Base-by-base conservation (phyloP, 2,113 vertebrate genomes). In the Ancistrus triradiatus region DNA sequence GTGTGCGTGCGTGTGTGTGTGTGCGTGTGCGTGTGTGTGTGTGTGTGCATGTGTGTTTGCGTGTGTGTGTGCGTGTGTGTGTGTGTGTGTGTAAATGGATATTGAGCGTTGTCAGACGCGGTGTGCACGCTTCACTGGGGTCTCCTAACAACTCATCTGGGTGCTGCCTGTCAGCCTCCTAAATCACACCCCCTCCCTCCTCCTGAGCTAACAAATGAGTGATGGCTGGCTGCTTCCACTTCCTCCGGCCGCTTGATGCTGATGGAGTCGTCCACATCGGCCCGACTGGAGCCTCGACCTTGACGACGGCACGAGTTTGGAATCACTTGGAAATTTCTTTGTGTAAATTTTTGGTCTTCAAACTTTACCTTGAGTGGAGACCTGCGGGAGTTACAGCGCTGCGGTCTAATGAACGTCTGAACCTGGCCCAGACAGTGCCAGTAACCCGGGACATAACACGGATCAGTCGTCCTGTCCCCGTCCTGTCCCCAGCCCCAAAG, bases 161-260 rank as follows among this genome's bases (percentile, higher is more conserved):
- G 38, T 47, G 59, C 27, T 63, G 59, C 35, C 52, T 10, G 7
- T 73, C 59, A 63, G 50, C 28, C 14, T 28, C 63, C 42, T 47
- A 79, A 76, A 83, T 79, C 73, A 74, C 70, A 72, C 55, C 61
- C 35, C n/a, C 14, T 27, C 6, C 1, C 21, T 8, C 27, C 25
- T 22, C 27, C 11, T 35, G 2, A 42, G 38, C 5, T 13, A 42
- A 14, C 38, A 42, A 42, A 42, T 42, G 14, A 42, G 14, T 42
- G 14, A 42, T 42, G 38, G 38, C 38, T 42, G 5, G n/a, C 38
- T 42, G 14, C 38, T 42, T 42, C n/a, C n/a, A 42, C 38, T 14
- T 13, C 13, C 38, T 7, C 27, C n/a, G n/a, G n/a, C n/a, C n/a
- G n/a, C 3, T 4, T 31, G 27, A 31, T 7, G 7, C 3, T 31